phyloP scores from a whole-genome alignment of 2,113 vertebrate species.

The Apodemus speciosus region DNA sequence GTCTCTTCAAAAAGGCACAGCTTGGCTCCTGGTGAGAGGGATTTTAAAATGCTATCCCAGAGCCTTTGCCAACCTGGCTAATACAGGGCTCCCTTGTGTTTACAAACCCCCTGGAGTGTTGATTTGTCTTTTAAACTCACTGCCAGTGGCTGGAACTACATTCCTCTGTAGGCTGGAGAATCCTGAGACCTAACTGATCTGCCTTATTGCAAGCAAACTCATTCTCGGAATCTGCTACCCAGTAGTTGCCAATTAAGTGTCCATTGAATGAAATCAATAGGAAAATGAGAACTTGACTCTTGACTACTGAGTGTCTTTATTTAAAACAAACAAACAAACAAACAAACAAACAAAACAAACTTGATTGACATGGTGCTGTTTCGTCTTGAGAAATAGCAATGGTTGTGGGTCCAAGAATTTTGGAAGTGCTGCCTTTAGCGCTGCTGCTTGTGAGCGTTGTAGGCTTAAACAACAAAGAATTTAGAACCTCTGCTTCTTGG shows the following conservation, averaged over 20 bases:
- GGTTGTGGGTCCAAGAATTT: neutral
- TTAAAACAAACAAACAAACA: too few relatives aligned
- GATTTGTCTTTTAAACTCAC: neutral
- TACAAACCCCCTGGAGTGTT: neutral
- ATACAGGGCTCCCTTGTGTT: neutral
- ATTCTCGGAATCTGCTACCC: neutral
- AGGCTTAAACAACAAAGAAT: neutral
- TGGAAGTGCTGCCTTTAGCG: neutral
- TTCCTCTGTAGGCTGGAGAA: neutral
- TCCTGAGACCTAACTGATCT: neutral
- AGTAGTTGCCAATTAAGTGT: neutral
- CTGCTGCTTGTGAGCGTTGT: neutral
- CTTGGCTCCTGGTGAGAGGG: neutral
- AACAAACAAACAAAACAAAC: neutral
- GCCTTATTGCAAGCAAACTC: neutral
- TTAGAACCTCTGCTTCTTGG: neutral
- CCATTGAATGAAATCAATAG: constrained; percentile 24
- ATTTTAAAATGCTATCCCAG: neutral
- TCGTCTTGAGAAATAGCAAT: constrained; percentile 33
- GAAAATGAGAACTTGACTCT: neutral
- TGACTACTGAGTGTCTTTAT: constrained; percentile 23
- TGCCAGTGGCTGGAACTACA: neutral
- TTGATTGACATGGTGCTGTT: neutral
- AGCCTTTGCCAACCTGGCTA: neutral
- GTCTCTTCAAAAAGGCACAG: neutral